Evolutionary conservation across 2,888 invertebrate species (phyloP), one percentile per base, ranked within the genome.

Genomic region (Cephonodes hylas): DNA sequence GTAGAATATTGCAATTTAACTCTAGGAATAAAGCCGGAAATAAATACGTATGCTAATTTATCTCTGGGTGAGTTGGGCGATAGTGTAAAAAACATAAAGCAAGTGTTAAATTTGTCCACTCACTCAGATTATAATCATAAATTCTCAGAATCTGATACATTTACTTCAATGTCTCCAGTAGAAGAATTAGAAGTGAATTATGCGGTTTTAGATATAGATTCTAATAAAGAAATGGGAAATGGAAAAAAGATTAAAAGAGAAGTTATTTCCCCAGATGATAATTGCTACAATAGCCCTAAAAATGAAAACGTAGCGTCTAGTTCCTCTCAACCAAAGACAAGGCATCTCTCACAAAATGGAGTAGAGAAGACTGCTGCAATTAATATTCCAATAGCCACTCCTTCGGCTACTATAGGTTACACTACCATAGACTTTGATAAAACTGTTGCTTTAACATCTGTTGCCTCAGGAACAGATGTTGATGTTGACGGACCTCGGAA

Each of bases 351-450:
- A 1, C 91, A 91, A 68, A 75, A 76, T 53, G 90, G 90, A 64
- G 71, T 83, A 25, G 93, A 91, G 42, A 84, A 85, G 53, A 65
- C 79, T 0, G 68, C 77, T 23, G 63, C 70, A 5, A 60, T 65
- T 4, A 67, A 75, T 80, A 57, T 65, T 4, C 23, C 75, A 2
- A 63, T 69, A 13, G 95, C 69, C 95, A 96, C 83, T 94, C 96
- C 65, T 94, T 95, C 60, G 15, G 78, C 82, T 38, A 82, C 80
- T 56, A 93, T 95, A 71, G 96, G 96, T 58, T 98, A 98, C 81
- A 97, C 97, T 7, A 96, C 96, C 0, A 99, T 99, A 73, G 99
- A 99, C 89, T 98, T 99, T 86, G 96, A 98, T 76, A 97, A 97
- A 90, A 99, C 99, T 0, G 96, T 96, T 60, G 98, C 98, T 22